These are phyloP conservation scores for Tupiocoris notatus DNA, from an alignment of 2,888 invertebrate species.

Conservation along the genomic window DNA sequence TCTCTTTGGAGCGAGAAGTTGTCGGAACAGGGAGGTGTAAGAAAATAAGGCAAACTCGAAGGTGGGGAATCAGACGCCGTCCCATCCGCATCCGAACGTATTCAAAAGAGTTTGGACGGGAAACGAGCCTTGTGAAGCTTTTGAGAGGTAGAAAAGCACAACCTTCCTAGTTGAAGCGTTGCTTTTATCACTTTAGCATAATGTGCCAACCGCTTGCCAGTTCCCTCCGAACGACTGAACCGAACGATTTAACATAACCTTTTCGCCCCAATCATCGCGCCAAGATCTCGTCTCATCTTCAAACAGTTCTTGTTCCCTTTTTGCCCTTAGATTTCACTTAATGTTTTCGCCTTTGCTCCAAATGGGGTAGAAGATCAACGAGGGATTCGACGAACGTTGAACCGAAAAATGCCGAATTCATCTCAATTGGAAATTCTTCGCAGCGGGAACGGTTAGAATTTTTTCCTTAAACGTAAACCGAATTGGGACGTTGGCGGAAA, in stretches of 20 bases:
- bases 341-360: neutral
- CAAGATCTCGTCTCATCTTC: neutral
- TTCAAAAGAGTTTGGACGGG: constrained; percentile 42
- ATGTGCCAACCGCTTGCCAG: neutral
- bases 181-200: neutral
- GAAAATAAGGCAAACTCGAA: neutral
- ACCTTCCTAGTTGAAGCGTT: neutral
- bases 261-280: neutral
- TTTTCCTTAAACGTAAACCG: neutral
- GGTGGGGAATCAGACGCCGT: constrained; percentile 24
- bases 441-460: neutral
- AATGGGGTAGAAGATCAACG: neutral
- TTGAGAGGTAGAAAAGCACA: neutral
- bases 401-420: neutral
- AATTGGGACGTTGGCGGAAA: too few relatives aligned
- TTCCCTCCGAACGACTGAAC: neutral
- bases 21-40: neutral
- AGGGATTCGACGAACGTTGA: neutral
- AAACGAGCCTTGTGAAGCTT: constrained; percentile 20
- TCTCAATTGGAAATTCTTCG: neutral
- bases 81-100: constrained; percentile 15
- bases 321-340: neutral
- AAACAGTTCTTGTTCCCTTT: neutral
- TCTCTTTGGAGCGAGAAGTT: neutral
- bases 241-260: neutral